phyloP scores from a whole-genome alignment of 2,888 invertebrate species.

The Encarsia formosa region DNA sequence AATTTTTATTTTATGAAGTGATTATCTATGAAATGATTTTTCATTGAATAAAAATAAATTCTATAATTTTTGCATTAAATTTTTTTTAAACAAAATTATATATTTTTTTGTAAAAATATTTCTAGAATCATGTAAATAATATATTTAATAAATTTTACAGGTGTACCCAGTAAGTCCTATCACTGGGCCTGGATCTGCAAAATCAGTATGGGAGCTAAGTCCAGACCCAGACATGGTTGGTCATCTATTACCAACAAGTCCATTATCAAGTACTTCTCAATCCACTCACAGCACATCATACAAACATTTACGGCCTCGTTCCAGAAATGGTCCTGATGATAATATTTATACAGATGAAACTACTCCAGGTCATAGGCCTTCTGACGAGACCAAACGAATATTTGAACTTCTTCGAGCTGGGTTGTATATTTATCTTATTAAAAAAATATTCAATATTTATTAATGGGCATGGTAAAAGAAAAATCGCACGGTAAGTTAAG shows the following conservation, averaged over 20 bases:
- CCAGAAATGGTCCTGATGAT: slow-evolving; percentile 41
- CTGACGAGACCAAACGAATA: slow-evolving; percentile 62
- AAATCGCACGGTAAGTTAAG: too few relatives aligned
- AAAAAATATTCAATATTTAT: too few relatives aligned
- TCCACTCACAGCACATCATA: slow-evolving; percentile 28
- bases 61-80: too few relatives aligned
- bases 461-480: too few relatives aligned
- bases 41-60: too few relatives aligned
- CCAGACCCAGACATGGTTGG: slow-evolving; percentile 51
- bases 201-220: slow-evolving; percentile 80
- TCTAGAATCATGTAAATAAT: not conserved
- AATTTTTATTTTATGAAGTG: too few relatives aligned
- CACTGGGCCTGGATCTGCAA: slow-evolving; percentile 82
- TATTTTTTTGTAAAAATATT: not conserved
- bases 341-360: slow-evolving; percentile 44
- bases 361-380: slow-evolving; percentile 40
- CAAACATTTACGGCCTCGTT: slow-evolving; percentile 25
- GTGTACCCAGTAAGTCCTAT: slow-evolving; percentile 50
- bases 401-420: slow-evolving; percentile 84
- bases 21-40: too few relatives aligned
- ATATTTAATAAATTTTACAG: slow-evolving; percentile 26
- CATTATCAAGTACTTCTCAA: slow-evolving; percentile 41
- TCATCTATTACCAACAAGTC: slow-evolving; percentile 45
- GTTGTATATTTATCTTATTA: slow-evolving; percentile 49
- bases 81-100: too few relatives aligned